Evolutionary conservation across 2,888 invertebrate genomes (phyloP).

Genomic region (Perizoma flavofasciatum): DNA sequence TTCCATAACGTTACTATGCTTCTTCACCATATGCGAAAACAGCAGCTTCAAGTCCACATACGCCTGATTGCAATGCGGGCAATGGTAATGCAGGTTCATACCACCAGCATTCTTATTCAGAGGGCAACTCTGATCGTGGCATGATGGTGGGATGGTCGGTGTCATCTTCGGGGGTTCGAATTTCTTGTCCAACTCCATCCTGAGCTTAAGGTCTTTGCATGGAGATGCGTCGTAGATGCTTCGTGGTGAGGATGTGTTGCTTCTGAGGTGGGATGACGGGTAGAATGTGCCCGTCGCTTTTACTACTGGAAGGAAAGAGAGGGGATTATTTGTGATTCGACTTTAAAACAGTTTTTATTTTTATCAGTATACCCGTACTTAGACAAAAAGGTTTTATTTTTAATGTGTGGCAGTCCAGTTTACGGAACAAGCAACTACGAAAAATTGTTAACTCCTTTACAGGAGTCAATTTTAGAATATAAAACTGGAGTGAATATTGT

Average conservation of each 20-base stretch:
- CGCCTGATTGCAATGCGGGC: slow-evolving; percentile 76
- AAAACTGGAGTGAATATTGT: no score
- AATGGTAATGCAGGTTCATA: slow-evolving; percentile 78
- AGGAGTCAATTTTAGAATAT: no score
- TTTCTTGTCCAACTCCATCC: slow-evolving; percentile 74
- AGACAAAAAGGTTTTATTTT: no score
- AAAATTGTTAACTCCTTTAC: no score
- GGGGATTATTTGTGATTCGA: slow-evolving; percentile 35
- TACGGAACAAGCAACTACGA: no score
- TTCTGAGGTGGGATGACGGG: slow-evolving; percentile 88
- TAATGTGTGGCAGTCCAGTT: no score
- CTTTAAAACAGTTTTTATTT: no score
- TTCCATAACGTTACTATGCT: slow-evolving; percentile 73
- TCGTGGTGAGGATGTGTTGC: slow-evolving; percentile 81
- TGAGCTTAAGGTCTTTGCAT: slow-evolving; percentile 77
- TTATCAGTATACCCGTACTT: no score
- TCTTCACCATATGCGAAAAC: slow-evolving; percentile 79
- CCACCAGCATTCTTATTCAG: slow-evolving; percentile 75
- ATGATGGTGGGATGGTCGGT: slow-evolving; percentile 83
- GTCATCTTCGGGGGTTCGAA: slow-evolving; percentile 65
- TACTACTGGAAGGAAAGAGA: slow-evolving; percentile 88
- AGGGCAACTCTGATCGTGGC: slow-evolving; percentile 81
- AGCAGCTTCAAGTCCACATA: slow-evolving; percentile 75
- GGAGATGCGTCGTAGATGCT: slow-evolving; percentile 81
- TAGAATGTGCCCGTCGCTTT: slow-evolving; percentile 97